Percentiles rank a stretch among this genome's conserved stretches.
phyloP scores from a whole-genome alignment of 1,140 invertebrate species.

The Nixonia krombeini region DNA sequence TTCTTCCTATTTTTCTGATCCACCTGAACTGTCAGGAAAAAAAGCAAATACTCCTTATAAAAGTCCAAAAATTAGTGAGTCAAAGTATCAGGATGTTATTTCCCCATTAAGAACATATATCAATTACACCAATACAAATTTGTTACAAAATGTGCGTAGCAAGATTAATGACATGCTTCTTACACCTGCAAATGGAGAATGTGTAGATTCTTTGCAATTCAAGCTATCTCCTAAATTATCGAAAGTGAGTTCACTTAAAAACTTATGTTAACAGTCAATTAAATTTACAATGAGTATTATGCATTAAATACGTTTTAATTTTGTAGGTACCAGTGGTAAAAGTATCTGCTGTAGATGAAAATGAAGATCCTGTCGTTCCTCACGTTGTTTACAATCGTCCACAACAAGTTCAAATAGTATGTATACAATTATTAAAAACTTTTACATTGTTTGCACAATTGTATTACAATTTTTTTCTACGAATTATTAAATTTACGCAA shows the following conservation, averaged over 20 bases:
- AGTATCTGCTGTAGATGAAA: slow-evolving; percentile 2
- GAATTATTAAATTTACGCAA: neutral
- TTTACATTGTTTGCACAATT: neutral
- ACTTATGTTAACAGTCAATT: slow-evolving; percentile 3
- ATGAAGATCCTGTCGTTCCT: slow-evolving; percentile 13
- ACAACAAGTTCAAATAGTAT: slow-evolving; percentile 3
- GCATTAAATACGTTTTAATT: slow-evolving; percentile 6
- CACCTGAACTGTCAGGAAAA: neutral
- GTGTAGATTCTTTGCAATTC: slow-evolving; percentile 10
- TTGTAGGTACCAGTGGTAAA: slow-evolving; percentile 1
- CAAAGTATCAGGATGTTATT: slow-evolving; percentile 26
- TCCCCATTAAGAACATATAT: slow-evolving; percentile 32
- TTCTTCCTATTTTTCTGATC: slow-evolving; percentile 12
- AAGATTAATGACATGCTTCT: slow-evolving; percentile 21
- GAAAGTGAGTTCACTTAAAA: slow-evolving; percentile 14
- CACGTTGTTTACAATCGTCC: slow-evolving; percentile 10
- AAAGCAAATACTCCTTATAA: neutral
- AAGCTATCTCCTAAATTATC: slow-evolving; percentile 12
- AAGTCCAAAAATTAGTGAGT: slow-evolving; percentile 2
- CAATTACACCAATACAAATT: slow-evolving; percentile 26
- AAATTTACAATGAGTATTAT: neutral
- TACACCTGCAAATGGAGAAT: slow-evolving; percentile 17
- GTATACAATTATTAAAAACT: neutral
- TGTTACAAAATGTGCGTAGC: slow-evolving; percentile 22
- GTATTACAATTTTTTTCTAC: neutral